Conservation (phyloP, 2,888 invertebrate species). For the Drosophila demipolita region DNA sequence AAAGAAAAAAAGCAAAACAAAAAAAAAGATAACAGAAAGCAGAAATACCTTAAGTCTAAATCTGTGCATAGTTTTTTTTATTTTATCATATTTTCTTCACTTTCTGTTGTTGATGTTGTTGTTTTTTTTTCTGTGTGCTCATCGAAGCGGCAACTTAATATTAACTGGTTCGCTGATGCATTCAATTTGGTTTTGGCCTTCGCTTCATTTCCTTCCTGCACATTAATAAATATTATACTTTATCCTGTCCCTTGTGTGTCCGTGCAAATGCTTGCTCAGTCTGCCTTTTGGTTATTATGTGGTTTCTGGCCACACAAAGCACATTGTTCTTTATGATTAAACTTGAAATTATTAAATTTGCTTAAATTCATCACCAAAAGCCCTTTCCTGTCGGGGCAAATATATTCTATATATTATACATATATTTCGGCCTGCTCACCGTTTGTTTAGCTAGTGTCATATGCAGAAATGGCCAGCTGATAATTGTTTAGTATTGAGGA, state of each 20-base stretch:
- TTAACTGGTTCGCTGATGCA: slow-evolving; percentile 79
- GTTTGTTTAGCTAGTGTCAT: slow-evolving; percentile 11
- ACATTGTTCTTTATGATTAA: slow-evolving; percentile 24
- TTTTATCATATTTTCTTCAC: slow-evolving; percentile 19
- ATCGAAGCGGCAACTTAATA: slow-evolving; percentile 77
- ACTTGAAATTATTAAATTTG: slow-evolving; percentile 20
- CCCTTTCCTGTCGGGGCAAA: not conserved
- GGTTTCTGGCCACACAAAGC: slow-evolving; percentile 41
- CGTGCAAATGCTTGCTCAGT: slow-evolving; percentile 34
- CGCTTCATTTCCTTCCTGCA: slow-evolving; percentile 25
- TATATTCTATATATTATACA: not conserved
- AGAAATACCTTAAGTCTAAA: slow-evolving; percentile 51
- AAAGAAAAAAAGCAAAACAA: slow-evolving; percentile 9
- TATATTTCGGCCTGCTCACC: slow-evolving; percentile 2
- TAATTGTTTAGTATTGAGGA: slow-evolving; percentile 40
- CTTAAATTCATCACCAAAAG: not conserved
- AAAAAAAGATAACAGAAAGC: slow-evolving; percentile 3
- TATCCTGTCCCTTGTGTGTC: slow-evolving; percentile 21
- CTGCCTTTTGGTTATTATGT: slow-evolving; percentile 50
- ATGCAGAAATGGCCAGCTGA: slow-evolving; percentile 25
- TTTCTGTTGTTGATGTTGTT: slow-evolving; percentile 21
- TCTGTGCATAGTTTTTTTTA: slow-evolving; percentile 60
- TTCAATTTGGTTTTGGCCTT: slow-evolving; percentile 61
- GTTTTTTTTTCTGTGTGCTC: slow-evolving; percentile 40
- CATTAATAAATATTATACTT: slow-evolving; percentile 74